Evolutionary conservation across 2,797 vertebrate species (phyloP).

Genomic region (Schizopygopsis pylzovi): DNA sequence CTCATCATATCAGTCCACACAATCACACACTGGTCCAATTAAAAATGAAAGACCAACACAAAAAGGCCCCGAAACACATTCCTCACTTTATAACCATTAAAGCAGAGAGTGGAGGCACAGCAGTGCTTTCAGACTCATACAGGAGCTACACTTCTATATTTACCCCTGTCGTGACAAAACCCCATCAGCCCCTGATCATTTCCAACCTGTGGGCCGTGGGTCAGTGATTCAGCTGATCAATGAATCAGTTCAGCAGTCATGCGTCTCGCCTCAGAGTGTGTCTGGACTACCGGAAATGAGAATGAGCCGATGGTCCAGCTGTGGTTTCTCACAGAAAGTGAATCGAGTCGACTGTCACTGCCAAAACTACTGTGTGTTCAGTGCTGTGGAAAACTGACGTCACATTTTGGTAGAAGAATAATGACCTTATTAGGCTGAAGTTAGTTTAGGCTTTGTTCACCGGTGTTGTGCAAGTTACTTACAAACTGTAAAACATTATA

Average conservation of each 20-base stretch:
- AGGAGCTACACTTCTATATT: neutral
- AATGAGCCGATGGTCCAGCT: conserved; percentile 38
- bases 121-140: conserved; percentile 50
- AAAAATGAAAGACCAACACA: conserved; percentile 39
- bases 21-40: conserved; percentile 55
- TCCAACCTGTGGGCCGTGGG: neutral
- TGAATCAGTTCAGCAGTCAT: conserved; percentile 58
- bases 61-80: conserved; percentile 33
- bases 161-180: neutral
- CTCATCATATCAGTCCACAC: conserved; percentile 43
- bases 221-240: conserved; percentile 48
- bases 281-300: conserved; percentile 46
- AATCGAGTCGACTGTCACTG: neutral
- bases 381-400: conserved; percentile 1
- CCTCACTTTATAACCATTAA: conserved; percentile 43
- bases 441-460: conserved; percentile 22
- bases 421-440: neutral
- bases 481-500: too few species aligned
- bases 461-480: too few species aligned
- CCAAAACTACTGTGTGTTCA: conserved; percentile 10
- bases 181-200: neutral
- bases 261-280: conserved; percentile 10
- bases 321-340: conserved; percentile 33
- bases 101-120: conserved; percentile 21
- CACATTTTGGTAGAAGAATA: neutral